phyloP scores from a whole-genome alignment of 1,140 invertebrate species.

The Papilio dardanus region DNA sequence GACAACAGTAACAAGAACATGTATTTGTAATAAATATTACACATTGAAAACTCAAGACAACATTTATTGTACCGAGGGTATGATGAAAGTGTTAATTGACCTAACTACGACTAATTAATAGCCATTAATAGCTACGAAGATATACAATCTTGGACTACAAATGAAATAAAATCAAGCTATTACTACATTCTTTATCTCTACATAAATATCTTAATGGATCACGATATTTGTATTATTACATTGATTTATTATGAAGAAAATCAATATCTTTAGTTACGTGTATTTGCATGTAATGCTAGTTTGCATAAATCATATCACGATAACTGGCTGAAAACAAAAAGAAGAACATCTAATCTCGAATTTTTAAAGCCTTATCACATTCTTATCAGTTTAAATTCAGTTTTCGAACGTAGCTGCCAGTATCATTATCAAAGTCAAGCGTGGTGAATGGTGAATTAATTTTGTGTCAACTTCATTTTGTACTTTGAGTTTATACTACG shows the following conservation, averaged over 20 bases:
- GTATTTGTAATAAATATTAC: no score
- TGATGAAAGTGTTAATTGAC: no score
- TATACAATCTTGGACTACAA: background rate
- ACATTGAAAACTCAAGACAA: no score
- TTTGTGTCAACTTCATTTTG: background rate
- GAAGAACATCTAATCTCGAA: background rate
- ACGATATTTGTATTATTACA: background rate
- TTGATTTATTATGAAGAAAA: background rate
- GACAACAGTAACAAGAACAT: no score
- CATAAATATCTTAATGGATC: background rate
- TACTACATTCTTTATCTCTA: background rate
- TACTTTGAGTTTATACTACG: background rate
- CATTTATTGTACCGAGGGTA: no score
- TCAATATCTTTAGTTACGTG: background rate
- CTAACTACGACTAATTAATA: background rate
- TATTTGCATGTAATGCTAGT: background rate
- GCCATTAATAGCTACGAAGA: background rate
- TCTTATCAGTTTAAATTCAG: slow-evolving; percentile 2
- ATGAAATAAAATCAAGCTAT: background rate
- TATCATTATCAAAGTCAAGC: slow-evolving; percentile 32
- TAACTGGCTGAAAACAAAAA: background rate
- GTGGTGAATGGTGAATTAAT: slow-evolving; percentile 4
- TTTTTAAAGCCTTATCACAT: background rate
- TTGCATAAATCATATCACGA: background rate
- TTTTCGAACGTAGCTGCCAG: slow-evolving; percentile 9